phyloP scores from a whole-genome alignment of 2,888 invertebrate genomes.

The Netelia virgata region DNA sequence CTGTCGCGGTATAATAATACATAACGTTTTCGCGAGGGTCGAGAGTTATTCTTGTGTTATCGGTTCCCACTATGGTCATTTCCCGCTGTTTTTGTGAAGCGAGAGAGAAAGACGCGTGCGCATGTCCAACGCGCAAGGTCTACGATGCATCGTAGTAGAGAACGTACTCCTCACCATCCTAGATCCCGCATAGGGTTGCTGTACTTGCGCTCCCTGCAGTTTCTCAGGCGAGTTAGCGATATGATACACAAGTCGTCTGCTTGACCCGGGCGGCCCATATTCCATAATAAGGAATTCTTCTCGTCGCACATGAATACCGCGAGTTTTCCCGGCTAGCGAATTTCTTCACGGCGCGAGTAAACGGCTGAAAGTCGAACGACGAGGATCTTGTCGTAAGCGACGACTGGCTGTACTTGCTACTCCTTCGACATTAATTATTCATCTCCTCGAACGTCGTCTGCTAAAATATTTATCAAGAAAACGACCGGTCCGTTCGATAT shows the following conservation, averaged over 20 bases:
- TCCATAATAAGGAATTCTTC: conserved; percentile 58
- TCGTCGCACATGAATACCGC: conserved; percentile 21
- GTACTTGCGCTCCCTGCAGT: conserved; percentile 56
- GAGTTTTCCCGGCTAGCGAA: neutral
- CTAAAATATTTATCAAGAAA: conserved; percentile 8
- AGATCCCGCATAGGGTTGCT: conserved; percentile 8
- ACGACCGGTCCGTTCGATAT: neutral
- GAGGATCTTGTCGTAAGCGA: conserved; percentile 9
- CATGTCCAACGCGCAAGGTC: neutral
- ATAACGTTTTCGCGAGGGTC: neutral
- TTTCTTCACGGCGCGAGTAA: conserved; percentile 27
- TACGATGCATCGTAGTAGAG: neutral
- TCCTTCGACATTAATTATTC: neutral
- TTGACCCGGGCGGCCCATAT: conserved; percentile 63
- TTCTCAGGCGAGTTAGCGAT: conserved; percentile 39
- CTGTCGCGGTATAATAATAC: neutral
- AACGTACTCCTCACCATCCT: neutral
- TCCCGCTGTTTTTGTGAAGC: neutral
- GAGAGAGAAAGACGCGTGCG: conserved; percentile 42
- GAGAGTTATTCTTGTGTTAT: conserved; percentile 35
- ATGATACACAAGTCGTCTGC: conserved; percentile 50
- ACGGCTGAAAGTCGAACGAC: conserved; percentile 34
- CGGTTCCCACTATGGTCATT: conserved; percentile 13
- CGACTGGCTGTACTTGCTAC: neutral
- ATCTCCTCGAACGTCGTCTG: conserved; percentile 28